phyloP scores from a whole-genome alignment of 1,140 invertebrate genomes.

The Atta colombica region DNA sequence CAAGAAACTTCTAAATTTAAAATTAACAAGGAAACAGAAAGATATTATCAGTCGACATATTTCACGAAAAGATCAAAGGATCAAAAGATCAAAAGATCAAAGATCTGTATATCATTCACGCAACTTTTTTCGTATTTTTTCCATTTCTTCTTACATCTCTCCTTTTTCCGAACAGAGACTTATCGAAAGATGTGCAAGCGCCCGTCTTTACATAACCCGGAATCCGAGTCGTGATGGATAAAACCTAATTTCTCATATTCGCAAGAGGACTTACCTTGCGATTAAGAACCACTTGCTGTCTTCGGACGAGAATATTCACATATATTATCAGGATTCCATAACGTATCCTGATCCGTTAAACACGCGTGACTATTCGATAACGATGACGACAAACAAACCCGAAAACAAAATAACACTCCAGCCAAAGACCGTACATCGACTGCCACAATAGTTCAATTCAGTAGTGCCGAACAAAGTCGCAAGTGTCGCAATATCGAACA shows the following conservation, averaged over 20 bases:
- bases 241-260: too few species aligned
- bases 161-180: not conserved
- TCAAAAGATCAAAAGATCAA: not conserved
- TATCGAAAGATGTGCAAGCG: not conserved
- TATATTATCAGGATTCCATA: slow-evolving; percentile 59
- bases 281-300: not conserved
- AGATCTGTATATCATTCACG: not conserved
- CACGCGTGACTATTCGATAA: not conserved
- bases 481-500: too few species aligned
- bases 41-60: not conserved
- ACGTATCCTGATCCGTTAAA: slow-evolving; percentile 8
- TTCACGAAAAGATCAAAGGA: not conserved
- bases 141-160: not conserved
- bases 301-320: not conserved
- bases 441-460: too few species aligned
- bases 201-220: slow-evolving; percentile 22
- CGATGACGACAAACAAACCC: not conserved
- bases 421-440: slow-evolving; percentile 40
- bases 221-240: not conserved
- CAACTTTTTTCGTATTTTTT: not conserved
- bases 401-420: not conserved
- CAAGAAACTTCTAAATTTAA: not conserved
- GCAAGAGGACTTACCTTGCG: not conserved
- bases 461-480: too few species aligned
- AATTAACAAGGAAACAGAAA: not conserved